A percentile compares a stretch with the other conserved stretches of the same genome.
These are phyloP conservation scores for Aleiodes sp. DNA, from an alignment of 1,140 invertebrate genomes.

Conservation along the genomic window DNA sequence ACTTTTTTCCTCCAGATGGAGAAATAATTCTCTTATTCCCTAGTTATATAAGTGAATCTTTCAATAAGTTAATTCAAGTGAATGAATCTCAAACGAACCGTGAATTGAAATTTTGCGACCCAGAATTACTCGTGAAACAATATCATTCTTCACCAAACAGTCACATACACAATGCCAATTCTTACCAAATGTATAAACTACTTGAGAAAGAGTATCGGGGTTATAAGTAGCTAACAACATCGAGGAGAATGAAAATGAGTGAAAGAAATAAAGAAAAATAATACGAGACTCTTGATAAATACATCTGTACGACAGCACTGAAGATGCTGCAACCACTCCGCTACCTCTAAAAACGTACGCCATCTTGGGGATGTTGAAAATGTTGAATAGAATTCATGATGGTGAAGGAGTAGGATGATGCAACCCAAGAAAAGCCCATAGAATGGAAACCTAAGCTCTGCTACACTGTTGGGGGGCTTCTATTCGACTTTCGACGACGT, in stretches of 20 bases:
- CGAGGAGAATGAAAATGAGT: not conserved
- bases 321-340: no score
- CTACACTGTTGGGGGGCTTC: not conserved
- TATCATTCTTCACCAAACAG: not conserved
- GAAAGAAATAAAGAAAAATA: not conserved
- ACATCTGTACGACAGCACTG: not conserved
- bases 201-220: no score
- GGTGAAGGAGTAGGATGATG: not conserved
- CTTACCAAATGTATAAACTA: not conserved
- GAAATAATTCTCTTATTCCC: no score
- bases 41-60: no score
- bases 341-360: not conserved
- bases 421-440: not conserved
- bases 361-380: not conserved
- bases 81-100: no score
- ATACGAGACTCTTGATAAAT: not conserved
- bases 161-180: not conserved
- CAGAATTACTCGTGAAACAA: not conserved
- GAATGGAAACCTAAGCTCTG: constrained; percentile 14
- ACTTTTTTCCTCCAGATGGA: no score
- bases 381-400: not conserved
- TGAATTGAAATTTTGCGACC: no score
- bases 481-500: constrained; percentile 7
- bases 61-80: no score
- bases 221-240: no score